phyloP scores from a whole-genome alignment of 2,888 invertebrate species.

The Eupithecia exiguata region DNA sequence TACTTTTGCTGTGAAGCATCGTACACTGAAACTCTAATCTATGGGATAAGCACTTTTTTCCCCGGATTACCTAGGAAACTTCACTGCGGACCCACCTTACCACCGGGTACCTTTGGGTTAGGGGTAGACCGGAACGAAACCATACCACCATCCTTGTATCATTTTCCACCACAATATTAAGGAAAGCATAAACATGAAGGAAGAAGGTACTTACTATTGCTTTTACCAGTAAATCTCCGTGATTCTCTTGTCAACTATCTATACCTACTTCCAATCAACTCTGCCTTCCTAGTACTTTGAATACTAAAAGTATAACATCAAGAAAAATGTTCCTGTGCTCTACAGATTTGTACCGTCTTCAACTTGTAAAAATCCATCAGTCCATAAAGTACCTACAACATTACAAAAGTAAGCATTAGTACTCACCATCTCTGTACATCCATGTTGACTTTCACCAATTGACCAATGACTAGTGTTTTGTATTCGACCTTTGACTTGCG shows the following conservation, averaged over 20 bases:
- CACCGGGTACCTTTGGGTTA: no score
- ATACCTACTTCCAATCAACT: no score
- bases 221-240: no score
- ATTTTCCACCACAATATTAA: no score
- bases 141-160: no score
- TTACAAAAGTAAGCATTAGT: neutral
- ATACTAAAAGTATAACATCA: no score
- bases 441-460: constrained; percentile 59
- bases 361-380: neutral
- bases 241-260: no score
- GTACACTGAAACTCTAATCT: constrained; percentile 3
- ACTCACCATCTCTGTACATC: neutral
- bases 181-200: no score
- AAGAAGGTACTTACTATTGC: no score
- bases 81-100: no score
- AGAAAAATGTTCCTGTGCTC: neutral
- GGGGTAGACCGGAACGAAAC: no score
- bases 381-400: neutral
- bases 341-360: neutral
- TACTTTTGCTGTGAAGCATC: constrained; percentile 8
- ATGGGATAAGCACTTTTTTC: neutral
- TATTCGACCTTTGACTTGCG: constrained; percentile 43
- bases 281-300: no score
- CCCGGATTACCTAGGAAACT: neutral
- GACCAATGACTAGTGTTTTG: constrained; percentile 42